These are phyloP conservation scores for Noctua janthina DNA, from an alignment of 2,888 invertebrate species.

Conservation along the genomic window DNA sequence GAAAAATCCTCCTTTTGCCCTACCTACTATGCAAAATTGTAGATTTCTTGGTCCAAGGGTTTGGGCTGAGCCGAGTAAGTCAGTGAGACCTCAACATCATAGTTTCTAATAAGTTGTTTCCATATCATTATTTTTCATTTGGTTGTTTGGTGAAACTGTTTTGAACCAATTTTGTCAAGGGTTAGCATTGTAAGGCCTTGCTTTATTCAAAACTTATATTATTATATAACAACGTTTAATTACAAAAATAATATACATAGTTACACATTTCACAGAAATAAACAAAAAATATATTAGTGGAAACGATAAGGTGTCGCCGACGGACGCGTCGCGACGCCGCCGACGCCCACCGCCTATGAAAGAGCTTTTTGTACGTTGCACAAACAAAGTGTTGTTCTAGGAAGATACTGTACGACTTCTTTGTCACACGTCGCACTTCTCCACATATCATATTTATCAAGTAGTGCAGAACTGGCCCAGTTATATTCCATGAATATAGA, in stretches of 20 bases:
- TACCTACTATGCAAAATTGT: background rate
- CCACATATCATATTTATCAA: conserved; percentile 66
- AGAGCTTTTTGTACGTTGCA: conserved; percentile 74
- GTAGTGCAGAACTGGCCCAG: conserved; percentile 68
- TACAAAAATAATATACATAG: conserved; percentile 6
- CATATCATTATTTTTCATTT: background rate
- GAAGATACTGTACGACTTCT: conserved; percentile 78
- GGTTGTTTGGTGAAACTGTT: background rate
- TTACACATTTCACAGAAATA: conserved; percentile 35
- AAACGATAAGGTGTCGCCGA: conserved; percentile 63
- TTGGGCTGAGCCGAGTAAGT: background rate
- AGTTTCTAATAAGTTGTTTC: background rate
- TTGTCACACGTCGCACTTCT: conserved; percentile 71
- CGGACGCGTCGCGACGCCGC: conserved; percentile 41
- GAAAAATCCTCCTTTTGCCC: background rate
- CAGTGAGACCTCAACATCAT: background rate
- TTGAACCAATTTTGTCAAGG: background rate
- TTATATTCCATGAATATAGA: conserved; percentile 59
- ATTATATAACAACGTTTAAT: background rate
- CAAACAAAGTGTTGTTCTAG: conserved; percentile 79
- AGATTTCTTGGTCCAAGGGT: background rate
- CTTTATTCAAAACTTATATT: background rate
- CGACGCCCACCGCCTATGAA: conserved; percentile 66
- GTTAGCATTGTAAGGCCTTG: background rate
- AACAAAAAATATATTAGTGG: conserved; percentile 60